phyloP scores from a whole-genome alignment of 2,113 vertebrate genomes.

The Mandrillus leucophaeus region DNA sequence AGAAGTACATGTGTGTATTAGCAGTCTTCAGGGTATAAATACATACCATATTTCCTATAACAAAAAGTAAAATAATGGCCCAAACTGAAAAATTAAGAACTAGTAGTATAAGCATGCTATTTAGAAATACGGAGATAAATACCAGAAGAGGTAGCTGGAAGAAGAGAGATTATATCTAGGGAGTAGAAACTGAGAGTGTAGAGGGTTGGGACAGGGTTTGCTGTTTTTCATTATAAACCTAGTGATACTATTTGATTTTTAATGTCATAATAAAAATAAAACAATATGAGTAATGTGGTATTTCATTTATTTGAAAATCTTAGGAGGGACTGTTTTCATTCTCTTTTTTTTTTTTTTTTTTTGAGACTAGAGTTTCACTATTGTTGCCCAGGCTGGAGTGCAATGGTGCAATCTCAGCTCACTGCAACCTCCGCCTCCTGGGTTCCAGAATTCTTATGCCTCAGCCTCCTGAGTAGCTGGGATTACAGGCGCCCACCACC shows the following conservation, averaged over 20 bases:
- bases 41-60: not conserved
- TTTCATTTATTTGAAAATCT: slow-evolving; percentile 48
- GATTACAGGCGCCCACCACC: no score
- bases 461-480: no score
- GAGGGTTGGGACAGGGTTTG: not conserved
- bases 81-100: slow-evolving; percentile 41
- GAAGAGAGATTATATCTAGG: not conserved
- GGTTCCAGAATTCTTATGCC: no score
- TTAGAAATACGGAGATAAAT: slow-evolving; percentile 38
- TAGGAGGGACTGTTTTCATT: not conserved
- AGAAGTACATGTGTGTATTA: slow-evolving; percentile 19
- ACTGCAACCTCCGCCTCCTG: no score
- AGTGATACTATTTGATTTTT: not conserved
- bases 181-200: not conserved
- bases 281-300: not conserved
- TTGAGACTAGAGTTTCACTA: no score
- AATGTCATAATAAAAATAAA: slow-evolving; percentile 36
- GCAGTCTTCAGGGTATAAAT: not conserved
- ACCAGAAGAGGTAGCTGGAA: not conserved
- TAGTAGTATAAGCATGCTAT: not conserved
- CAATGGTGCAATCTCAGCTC: no score
- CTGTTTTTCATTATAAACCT: not conserved
- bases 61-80: slow-evolving; percentile 30
- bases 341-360: not conserved
- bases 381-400: no score